phyloP scores from a whole-genome alignment of 2,888 invertebrate genomes.

The Podabrus alpinus region DNA sequence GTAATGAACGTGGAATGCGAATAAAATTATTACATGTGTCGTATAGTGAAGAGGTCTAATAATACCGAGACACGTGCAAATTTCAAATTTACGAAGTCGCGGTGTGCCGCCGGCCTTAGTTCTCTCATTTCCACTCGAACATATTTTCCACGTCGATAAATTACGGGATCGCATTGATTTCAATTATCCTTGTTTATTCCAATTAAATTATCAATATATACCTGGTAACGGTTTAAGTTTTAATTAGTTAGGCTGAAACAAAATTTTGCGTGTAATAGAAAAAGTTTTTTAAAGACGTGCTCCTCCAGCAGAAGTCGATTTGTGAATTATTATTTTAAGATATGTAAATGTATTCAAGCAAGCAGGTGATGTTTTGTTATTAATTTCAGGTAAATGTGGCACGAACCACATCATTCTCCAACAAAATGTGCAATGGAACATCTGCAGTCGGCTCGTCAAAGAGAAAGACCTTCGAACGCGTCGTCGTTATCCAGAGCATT shows the following conservation, averaged over 20 bases:
- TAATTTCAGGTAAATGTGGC: slow-evolving; percentile 52
- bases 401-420: slow-evolving; percentile 44
- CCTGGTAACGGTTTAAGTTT: background rate
- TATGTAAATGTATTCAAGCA: background rate
- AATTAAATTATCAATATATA: background rate
- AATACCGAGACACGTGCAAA: too few species aligned
- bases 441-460: slow-evolving; percentile 30
- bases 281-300: background rate
- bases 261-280: background rate
- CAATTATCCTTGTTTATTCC: background rate
- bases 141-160: background rate
- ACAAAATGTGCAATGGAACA: slow-evolving; percentile 48
- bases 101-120: background rate
- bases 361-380: slow-evolving; percentile 2
- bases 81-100: background rate
- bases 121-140: background rate
- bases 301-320: background rate
- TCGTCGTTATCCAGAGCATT: slow-evolving; percentile 12
- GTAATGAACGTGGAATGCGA: background rate
- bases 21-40: background rate
- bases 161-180: background rate
- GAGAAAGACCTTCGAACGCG: slow-evolving; percentile 22
- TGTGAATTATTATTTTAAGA: background rate
- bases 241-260: background rate
- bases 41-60: background rate